Base-by-base conservation (phyloP, 2,888 invertebrate genomes). In the Volucella inanis region DNA sequence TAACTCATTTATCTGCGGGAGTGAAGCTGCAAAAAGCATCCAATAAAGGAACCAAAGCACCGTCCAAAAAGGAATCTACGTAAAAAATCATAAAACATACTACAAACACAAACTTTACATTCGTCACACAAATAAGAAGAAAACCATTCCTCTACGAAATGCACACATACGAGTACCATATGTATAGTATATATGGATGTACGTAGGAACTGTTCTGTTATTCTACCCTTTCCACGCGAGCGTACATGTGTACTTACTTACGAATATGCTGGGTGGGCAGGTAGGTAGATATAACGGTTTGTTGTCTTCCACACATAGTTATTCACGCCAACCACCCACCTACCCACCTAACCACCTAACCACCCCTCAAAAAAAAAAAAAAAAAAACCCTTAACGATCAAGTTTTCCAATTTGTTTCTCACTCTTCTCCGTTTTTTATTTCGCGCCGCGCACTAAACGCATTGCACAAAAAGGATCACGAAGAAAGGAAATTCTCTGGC, bases 351-450 rank as follows among this genome's bases (percentile, higher is more conserved):
- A 64, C 50, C 49, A 64, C 18, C 11, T n/a, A 54, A 64, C 50
- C 49, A 64, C 18, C 11, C 38, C 45, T 18, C 39, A 57, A 55
- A 74, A 74, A 43, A 6, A 12, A 18, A 38, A 3, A 45, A 61
- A 50, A 57, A 64, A 50, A 67, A 50, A 8, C 55, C 85, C 85
- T 85, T 81, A 85, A 85, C 85, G 85, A 85, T 85, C 85, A 85
- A 85, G 85, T 85, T 85, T 85, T 85, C 85, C 85, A 85, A 85
- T 85, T 85, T 85, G 85, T 81, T 85, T 85, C 85, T 76, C 85
- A 85, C 85, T 85, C 81, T 81, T 77, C 67, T 59, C 67, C 39
- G 71, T 62, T 77, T 81, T 80, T 76, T 76, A 81, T 85, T 81
- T 81, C 85, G 81, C 81, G 76, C 85, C 81, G 81, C 85, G 62